Percentiles rank a stretch among this genome's conserved stretches.
Evolutionary conservation across 2,888 invertebrate species (phyloP).

Genomic region (Neoascia interrupta): DNA sequence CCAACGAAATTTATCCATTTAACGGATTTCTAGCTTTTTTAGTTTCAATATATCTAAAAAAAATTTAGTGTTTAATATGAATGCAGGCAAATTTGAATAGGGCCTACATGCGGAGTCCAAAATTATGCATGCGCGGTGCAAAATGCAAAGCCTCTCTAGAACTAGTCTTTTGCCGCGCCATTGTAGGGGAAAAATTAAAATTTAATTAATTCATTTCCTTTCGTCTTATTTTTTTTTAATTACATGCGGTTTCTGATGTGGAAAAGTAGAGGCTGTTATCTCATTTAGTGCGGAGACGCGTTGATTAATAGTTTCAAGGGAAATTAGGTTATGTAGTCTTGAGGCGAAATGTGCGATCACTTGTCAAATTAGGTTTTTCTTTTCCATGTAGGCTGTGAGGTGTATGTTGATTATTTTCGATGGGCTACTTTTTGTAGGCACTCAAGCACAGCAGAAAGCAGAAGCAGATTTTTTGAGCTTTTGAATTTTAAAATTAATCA

Average conservation of each 20-base stretch:
- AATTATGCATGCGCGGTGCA: slow-evolving; percentile 9
- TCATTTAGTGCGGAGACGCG: slow-evolving; percentile 4
- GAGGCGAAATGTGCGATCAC: too few relatives aligned
- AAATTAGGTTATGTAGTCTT: too few relatives aligned
- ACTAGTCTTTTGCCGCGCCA: too few relatives aligned
- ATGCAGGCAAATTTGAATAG: slow-evolving; percentile 10
- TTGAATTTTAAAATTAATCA: too few relatives aligned
- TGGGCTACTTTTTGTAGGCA: too few relatives aligned
- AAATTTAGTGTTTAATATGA: not conserved
- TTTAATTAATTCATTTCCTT: slow-evolving; percentile 29
- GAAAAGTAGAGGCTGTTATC: slow-evolving; percentile 13
- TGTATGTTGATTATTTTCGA: too few relatives aligned
- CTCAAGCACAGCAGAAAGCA: too few relatives aligned
- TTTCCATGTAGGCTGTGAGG: too few relatives aligned
- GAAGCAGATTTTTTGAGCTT: too few relatives aligned
- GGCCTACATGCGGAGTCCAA: not conserved
- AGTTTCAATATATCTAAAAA: too few relatives aligned
- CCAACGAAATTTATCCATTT: slow-evolving; percentile 5
- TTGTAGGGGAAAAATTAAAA: too few relatives aligned
- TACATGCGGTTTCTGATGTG: slow-evolving; percentile 10
- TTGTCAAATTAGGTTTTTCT: too few relatives aligned
- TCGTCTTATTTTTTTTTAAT: not conserved
- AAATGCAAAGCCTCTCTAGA: not conserved
- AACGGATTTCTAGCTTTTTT: slow-evolving; percentile 5
- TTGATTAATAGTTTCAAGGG: slow-evolving; percentile 18